phyloP scores from a whole-genome alignment of 2,888 invertebrate species.

The Copidosoma aretas region DNA sequence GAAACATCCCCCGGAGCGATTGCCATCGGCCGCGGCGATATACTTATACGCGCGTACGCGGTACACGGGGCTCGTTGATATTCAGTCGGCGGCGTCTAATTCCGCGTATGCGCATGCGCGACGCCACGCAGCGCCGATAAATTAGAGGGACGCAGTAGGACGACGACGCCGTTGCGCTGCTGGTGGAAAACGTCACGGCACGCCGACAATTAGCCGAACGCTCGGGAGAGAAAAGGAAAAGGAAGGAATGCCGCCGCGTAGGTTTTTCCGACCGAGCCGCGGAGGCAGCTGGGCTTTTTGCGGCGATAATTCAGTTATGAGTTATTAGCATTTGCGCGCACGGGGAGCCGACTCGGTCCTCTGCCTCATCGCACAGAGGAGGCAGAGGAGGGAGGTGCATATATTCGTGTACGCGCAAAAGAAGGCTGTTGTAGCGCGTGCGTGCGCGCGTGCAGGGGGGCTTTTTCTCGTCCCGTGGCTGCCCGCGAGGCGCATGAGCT shows the following conservation, averaged over 20 bases:
- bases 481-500: background rate
- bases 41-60: too few species aligned
- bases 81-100: slow-evolving; percentile 5
- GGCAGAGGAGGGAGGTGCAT: too few species aligned
- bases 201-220: slow-evolving; percentile 29
- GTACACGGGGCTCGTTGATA: slow-evolving; percentile 11
- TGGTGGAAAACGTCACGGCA: slow-evolving; percentile 20
- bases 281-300: slow-evolving; percentile 1
- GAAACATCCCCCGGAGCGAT: too few species aligned
- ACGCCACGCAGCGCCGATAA: slow-evolving; percentile 22
- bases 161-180: background rate
- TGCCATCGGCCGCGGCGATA: too few species aligned
- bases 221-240: background rate
- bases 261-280: background rate
- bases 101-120: background rate
- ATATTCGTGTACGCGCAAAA: background rate
- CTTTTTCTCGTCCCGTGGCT: slow-evolving; percentile 6
- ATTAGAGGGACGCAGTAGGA: slow-evolving; percentile 11
- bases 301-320: slow-evolving; percentile 26
- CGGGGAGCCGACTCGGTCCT: too few species aligned
- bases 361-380: too few species aligned
- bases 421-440: slow-evolving; percentile 13
- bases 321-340: slow-evolving; percentile 14
- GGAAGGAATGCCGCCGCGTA: too few species aligned
- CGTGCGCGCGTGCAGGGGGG: background rate